Evolutionary conservation across 2,113 vertebrate species (phyloP).

Genomic region (Piliocolobus tephrosceles): DNA sequence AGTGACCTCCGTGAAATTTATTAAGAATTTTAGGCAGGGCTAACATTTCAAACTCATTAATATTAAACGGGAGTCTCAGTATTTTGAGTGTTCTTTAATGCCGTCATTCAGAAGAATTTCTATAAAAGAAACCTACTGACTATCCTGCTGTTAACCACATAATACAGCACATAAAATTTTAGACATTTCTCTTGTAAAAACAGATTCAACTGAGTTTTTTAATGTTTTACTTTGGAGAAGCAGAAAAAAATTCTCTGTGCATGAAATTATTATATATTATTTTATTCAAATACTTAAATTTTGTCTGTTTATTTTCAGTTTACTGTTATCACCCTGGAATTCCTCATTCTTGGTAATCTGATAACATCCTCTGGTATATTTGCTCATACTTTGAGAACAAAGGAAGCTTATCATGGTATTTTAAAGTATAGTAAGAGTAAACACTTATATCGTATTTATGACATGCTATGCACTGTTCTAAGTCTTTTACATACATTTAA

Average conservation of each 20-base stretch:
- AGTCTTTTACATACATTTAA: background rate
- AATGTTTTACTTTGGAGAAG: conserved; percentile 6
- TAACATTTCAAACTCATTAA: background rate
- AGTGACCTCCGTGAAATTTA: background rate
- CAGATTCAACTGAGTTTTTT: background rate
- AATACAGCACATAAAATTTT: background rate
- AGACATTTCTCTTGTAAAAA: background rate
- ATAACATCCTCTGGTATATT: background rate
- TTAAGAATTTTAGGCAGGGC: background rate
- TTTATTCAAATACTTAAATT: background rate
- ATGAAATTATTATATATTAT: background rate
- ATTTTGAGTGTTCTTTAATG: background rate
- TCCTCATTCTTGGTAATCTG: conserved; percentile 42
- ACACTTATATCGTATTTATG: background rate
- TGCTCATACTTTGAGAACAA: conserved; percentile 33
- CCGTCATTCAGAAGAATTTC: background rate
- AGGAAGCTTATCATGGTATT: background rate
- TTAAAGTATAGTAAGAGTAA: background rate
- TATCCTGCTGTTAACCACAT: background rate
- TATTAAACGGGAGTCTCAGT: background rate
- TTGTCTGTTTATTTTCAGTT: conserved; percentile 45
- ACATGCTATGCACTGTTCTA: background rate
- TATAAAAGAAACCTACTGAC: background rate
- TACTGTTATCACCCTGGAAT: background rate
- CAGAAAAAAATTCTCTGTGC: background rate